Conservation (phyloP, 2,888 invertebrate species). For the Drosophila atroscutellata region DNA sequence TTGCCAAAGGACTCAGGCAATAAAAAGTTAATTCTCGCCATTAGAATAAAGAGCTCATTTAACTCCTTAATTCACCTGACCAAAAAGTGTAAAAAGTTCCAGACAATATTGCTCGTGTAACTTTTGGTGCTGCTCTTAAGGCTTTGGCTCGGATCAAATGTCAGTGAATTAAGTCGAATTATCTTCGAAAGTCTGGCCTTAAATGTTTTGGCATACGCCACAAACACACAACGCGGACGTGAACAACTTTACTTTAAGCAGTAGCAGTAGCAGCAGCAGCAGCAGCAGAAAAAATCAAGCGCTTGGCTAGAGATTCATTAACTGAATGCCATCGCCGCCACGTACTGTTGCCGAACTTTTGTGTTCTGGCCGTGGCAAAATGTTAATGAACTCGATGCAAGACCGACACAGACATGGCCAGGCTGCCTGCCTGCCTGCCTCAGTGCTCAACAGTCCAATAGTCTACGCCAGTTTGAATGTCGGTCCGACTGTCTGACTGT, state of each 20-base stretch:
- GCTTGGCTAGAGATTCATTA: conserved; percentile 73
- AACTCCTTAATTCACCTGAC: neutral
- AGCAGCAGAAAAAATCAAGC: conserved; percentile 41
- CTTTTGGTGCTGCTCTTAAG: conserved; percentile 5
- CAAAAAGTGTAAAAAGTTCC: conserved; percentile 27
- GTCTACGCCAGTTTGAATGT: conserved; percentile 13
- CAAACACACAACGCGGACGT: conserved; percentile 32
- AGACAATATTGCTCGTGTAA: conserved; percentile 1
- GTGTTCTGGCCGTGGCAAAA: conserved; percentile 60
- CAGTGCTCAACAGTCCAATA: neutral
- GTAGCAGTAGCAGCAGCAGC: neutral
- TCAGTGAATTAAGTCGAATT: conserved; percentile 75
- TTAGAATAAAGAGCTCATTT: neutral
- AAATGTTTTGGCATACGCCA: conserved; percentile 68
- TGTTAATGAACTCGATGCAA: conserved; percentile 71
- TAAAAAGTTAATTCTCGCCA: neutral
- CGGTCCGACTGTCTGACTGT: conserved; percentile 14
- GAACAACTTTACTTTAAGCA: conserved; percentile 39
- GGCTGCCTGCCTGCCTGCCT: neutral
- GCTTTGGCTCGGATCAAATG: conserved; percentile 58
- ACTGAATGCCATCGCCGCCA: conserved; percentile 51
- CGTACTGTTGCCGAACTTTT: conserved; percentile 35
- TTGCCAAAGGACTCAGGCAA: neutral
- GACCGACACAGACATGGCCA: conserved; percentile 35
- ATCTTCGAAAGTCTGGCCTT: conserved; percentile 57